Evolutionary conservation across 2,888 invertebrate genomes (phyloP), one percentile per base, ranked within the genome.

Genomic region (Monochamus alternatus): DNA sequence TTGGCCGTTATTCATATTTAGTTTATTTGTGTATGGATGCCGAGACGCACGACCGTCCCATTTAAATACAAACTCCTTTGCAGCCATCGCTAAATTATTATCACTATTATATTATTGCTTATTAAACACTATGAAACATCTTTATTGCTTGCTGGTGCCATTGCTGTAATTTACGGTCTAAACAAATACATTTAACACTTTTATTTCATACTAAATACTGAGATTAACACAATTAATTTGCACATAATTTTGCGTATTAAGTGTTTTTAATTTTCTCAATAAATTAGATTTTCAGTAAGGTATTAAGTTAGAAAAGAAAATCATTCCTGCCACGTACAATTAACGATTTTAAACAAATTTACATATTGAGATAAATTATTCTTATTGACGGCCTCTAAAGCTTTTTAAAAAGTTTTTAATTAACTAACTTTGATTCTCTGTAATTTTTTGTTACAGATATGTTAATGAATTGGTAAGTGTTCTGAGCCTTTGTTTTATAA

Each of bases 1-100:
- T 86, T 84, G 84, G 84, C 78, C 85, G 84, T 87, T 85, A 85
- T 74, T 87, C 85, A 86, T 85, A 85, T 84, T 84, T 81, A 78
- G 81, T 83, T 83, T 84, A 85, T 84, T 85, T 84, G 75, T 81
- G 72, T 73, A 74, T 70, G 70, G 74, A 63, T 73, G 65, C 73
- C 64, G 75, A 74, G 71, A 73, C 71, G 60, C 73, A 73, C 75
- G 70, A 73, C 70, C 75, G 67, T 72, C 67, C 67, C 55, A 58
- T 55, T 68, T 72, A 63, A 63, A 65, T 65, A 71, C 55, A 66
- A 75, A 58, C 75, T 67, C 67, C 67, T 72, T 68, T 71, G 30
- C 71, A 63, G 71, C 31, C 62, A 47, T 62, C 52, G 62, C 66
- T 51, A 65, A 75, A 71, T 75, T 72, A 71, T 67, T 63, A 55